Evolutionary conservation across 2,113 vertebrate genomes (phyloP).

Genomic region (Phrynocephalus versicolor): DNA sequence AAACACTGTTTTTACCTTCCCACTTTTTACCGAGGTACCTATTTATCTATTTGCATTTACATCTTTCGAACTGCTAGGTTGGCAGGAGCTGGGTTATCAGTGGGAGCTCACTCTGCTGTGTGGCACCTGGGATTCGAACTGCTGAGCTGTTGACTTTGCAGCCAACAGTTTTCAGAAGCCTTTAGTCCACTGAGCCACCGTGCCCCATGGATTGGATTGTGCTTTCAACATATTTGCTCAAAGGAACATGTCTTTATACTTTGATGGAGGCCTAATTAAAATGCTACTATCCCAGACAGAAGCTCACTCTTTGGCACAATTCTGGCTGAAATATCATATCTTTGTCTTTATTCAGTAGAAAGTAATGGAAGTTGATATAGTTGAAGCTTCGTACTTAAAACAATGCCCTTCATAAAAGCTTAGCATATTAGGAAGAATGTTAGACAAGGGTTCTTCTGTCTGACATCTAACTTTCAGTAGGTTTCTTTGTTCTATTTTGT

Average conservation of each 20-base stretch:
- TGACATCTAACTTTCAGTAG: background rate
- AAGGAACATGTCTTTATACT: background rate
- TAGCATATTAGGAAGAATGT: background rate
- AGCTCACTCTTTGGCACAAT: background rate
- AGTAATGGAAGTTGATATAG: background rate
- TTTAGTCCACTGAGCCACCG: too few relatives aligned
- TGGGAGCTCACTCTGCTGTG: too few relatives aligned
- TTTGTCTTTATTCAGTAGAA: background rate
- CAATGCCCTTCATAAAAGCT: background rate
- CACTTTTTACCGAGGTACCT: too few relatives aligned
- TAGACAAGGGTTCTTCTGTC: background rate
- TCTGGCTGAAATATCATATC: background rate
- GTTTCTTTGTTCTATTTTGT: constrained; percentile 14
- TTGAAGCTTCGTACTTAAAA: background rate
- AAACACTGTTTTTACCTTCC: too few relatives aligned
- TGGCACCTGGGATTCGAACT: too few relatives aligned
- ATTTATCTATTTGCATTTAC: too few relatives aligned
- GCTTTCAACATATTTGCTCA: background rate
- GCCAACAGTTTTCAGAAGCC: too few relatives aligned
- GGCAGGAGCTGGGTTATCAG: too few relatives aligned
- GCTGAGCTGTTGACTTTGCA: too few relatives aligned
- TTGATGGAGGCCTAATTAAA: background rate
- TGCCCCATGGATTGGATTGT: background rate
- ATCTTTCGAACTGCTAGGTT: too few relatives aligned
- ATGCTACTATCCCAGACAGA: background rate